phyloP scores from a whole-genome alignment of 2,113 vertebrate genomes.

The Chaetura pelagica region DNA sequence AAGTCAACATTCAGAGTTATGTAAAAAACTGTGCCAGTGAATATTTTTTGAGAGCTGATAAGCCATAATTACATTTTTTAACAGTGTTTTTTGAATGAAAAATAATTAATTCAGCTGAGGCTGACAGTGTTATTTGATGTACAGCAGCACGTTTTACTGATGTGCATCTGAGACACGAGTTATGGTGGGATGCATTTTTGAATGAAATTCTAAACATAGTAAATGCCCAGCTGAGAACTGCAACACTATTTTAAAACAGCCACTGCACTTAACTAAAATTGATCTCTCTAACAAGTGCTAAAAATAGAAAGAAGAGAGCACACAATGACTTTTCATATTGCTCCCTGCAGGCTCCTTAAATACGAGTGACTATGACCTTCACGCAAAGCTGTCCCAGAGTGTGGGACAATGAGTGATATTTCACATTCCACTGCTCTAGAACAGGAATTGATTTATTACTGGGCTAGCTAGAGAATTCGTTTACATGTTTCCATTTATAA shows the following conservation, averaged over 20 bases:
- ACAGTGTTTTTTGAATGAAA: neutral
- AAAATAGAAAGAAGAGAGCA: constrained; percentile 74
- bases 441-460: constrained; percentile 62
- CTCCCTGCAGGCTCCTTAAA: constrained; percentile 73
- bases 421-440: constrained; percentile 49
- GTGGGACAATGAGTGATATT: constrained; percentile 65
- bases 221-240: constrained; percentile 53
- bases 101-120: neutral
- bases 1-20: neutral
- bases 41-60: neutral
- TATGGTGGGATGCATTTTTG: constrained; percentile 37
- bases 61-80: neutral
- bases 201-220: constrained; percentile 70
- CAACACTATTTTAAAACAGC: constrained; percentile 65
- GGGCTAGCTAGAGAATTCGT: neutral
- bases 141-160: neutral
- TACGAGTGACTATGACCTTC: constrained; percentile 70
- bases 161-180: neutral
- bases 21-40: neutral
- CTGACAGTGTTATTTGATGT: neutral
- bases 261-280: constrained; percentile 78
- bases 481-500: constrained; percentile 66
- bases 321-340: constrained; percentile 70
- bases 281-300: constrained; percentile 73
- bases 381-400: constrained; percentile 46